These are phyloP conservation scores for Epizoanthus stellaris DNA, from an alignment of 92 coral and sea anemone genomes.

Conservation along the genomic window DNA sequence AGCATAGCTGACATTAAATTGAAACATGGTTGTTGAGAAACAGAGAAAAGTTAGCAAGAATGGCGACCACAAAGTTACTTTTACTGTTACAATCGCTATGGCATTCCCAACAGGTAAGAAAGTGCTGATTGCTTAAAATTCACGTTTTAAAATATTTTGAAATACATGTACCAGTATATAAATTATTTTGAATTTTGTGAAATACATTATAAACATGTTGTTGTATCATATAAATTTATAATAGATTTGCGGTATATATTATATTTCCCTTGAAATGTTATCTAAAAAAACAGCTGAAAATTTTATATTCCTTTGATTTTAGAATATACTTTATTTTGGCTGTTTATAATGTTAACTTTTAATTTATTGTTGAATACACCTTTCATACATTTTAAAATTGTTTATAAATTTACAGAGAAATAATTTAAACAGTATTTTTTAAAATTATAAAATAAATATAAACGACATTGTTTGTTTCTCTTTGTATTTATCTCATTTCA, in stretches of 20 bases:
- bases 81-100: constrained; percentile 84
- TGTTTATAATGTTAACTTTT: too few species aligned
- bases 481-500: not conserved
- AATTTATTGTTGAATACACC: too few species aligned
- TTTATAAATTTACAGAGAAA: not conserved
- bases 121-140: not conserved
- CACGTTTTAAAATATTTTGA: not conserved
- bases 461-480: not conserved
- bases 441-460: too few species aligned
- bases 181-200: not conserved
- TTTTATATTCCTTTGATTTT: not conserved
- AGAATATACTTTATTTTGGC: too few species aligned
- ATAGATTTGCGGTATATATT: too few species aligned
- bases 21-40: constrained; percentile 50
- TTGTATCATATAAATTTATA: not conserved
- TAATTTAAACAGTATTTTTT: too few species aligned
- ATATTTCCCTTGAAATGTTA: not conserved
- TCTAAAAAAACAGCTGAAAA: not conserved
- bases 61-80: constrained; percentile 93
- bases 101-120: constrained; percentile 89
- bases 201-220: not conserved
- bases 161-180: too few species aligned
- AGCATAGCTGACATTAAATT: constrained; percentile 8
- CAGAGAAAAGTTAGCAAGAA: constrained; percentile 48
- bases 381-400: not conserved